Evolutionary conservation across 2,797 vertebrate species (phyloP), one percentile per base, ranked within the genome.

Genomic region (Anas bernieri): DNA sequence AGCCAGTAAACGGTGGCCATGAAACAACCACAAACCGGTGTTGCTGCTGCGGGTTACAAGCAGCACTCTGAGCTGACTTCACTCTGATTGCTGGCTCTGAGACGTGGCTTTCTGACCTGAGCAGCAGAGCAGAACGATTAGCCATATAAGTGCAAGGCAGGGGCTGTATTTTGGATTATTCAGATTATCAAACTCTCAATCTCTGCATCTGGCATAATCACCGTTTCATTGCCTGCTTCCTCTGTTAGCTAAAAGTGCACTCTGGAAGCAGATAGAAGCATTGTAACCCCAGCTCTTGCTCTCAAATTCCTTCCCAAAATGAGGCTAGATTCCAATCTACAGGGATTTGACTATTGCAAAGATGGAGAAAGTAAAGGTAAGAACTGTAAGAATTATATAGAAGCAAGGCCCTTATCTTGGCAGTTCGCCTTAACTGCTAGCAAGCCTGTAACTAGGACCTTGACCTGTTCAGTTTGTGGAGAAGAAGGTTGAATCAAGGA

Each of bases 121-220:
- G 66, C 70, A 79, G 69, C 0, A 0, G 46, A 81, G 80, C 77
- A 73, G 85, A 91, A 84, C 2, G 0, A 59, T 82, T 79, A 64
- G 39, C 63, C 87, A 82, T 94, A 6, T 48, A 90, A 92, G 63
- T 69, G n/a, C 80, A 82, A 88, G 59, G 52, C 70, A 92, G 35
- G 33, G 70, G 45, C 28, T 87, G 67, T 64, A 69, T 64, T 96
- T 77, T 77, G 63, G 39, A 58, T 92, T 90, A 70, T 82, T 88
- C 74, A 64, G 61, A 74, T 82, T 84, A 74, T 82, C 89, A 62
- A 18, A 62, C 72, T 91, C 48, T 91, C 91, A 70, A 37, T 70
- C 73, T 91, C 55, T 83, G 39, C 48, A 78, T 73, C 35, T 83
- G 77, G 67, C 67, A 45, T 61, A 74, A 70, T 63, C 17, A 4